phyloP scores from a whole-genome alignment of 2,888 invertebrate genomes.

The Pycnomerus fuliginosus region DNA sequence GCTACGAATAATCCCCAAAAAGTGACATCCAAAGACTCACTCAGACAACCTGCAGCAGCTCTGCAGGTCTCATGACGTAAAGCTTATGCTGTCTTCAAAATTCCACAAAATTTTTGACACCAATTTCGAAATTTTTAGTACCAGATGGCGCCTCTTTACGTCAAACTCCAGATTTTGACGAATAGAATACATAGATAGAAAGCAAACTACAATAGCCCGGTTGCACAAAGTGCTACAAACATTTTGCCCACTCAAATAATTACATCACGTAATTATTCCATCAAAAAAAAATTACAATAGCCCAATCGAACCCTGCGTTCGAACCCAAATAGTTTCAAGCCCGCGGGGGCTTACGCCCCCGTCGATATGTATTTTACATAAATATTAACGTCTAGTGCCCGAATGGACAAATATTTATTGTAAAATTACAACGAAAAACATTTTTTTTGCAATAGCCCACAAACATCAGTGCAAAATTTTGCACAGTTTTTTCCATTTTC shows the following conservation, averaged over 20 bases:
- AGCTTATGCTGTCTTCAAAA: too few species aligned
- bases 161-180: constrained; percentile 8
- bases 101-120: background rate
- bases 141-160: constrained; percentile 4
- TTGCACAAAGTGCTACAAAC: constrained; percentile 55
- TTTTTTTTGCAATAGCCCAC: constrained; percentile 55
- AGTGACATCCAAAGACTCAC: constrained; percentile 43
- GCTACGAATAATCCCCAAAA: constrained; percentile 47
- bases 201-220: constrained; percentile 53
- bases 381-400: constrained; percentile 54
- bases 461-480: constrained; percentile 37
- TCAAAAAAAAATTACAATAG: constrained; percentile 46
- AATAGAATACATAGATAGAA: constrained; percentile 23
- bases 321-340: constrained; percentile 45
- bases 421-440: constrained; percentile 51
- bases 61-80: too few species aligned
- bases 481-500: constrained; percentile 40
- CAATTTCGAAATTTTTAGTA: background rate
- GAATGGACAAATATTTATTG: constrained; percentile 55
- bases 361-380: constrained; percentile 51
- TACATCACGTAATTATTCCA: constrained; percentile 28
- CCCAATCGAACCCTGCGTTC: constrained; percentile 39
- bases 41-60: too few species aligned
- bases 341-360: constrained; percentile 27
- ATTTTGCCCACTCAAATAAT: constrained; percentile 47